These are phyloP conservation scores for Tenodera sinensis DNA, from an alignment of 2,888 invertebrate species.

Conservation along the genomic window DNA sequence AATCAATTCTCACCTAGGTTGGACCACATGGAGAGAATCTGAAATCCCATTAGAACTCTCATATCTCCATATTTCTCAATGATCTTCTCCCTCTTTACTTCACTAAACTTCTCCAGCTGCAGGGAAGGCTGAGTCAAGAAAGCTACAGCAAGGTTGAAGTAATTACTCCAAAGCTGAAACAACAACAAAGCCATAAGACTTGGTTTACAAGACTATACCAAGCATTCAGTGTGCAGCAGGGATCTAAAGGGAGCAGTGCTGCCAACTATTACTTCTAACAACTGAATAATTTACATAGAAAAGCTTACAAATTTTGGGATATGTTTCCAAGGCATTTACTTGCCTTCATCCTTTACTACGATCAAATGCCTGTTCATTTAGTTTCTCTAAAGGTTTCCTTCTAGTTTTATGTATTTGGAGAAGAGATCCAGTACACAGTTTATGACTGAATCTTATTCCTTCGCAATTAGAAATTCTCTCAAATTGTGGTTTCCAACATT, in stretches of 20 bases:
- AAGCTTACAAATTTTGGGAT: too few species aligned
- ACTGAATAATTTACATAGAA: not conserved
- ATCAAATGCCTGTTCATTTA: too few species aligned
- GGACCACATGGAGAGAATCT: conserved; percentile 89
- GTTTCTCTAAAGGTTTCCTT: too few species aligned
- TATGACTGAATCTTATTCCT: too few species aligned
- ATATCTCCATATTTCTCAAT: conserved; percentile 81
- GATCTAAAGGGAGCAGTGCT: too few species aligned
- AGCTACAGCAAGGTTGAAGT: conserved; percentile 74
- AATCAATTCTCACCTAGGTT: conserved; percentile 59
- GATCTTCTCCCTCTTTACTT: conserved; percentile 72
- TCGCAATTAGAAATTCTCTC: too few species aligned
- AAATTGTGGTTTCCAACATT: too few species aligned
- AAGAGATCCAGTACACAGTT: too few species aligned
- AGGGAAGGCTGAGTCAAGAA: conserved; percentile 77
- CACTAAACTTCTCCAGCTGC: conserved; percentile 78
- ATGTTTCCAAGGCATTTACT: too few species aligned
- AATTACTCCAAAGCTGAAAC: conserved; percentile 66
- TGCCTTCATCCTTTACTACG: too few species aligned
- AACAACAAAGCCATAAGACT: conserved; percentile 46
- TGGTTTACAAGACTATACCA: conserved; percentile 47
- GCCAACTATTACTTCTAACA: conserved; percentile 5
- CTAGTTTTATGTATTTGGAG: too few species aligned
- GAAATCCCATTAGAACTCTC: conserved; percentile 89
- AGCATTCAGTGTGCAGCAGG: too few species aligned